A percentile compares a stretch with the other conserved stretches of the same genome.
phyloP scores from a whole-genome alignment of 2,888 invertebrate species.

The Cecidostiba fungosa region DNA sequence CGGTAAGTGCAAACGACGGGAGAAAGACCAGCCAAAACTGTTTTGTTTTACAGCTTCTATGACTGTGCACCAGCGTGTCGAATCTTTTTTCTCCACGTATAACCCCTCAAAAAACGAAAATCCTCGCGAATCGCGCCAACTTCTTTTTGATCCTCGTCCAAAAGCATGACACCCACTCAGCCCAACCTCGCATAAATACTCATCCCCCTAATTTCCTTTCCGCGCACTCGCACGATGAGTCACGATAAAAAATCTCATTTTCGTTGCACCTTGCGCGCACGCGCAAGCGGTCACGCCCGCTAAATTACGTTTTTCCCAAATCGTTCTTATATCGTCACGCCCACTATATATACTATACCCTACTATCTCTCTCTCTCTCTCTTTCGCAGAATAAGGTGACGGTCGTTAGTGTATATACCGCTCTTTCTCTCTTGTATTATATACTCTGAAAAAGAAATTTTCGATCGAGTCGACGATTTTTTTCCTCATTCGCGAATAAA shows the following conservation, averaged over 20 bases:
- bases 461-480: constrained; percentile 21
- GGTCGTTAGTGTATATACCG: not conserved
- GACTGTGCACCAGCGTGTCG: no score
- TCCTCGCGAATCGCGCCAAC: not conserved
- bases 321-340: constrained; percentile 71
- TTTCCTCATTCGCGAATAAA: constrained; percentile 44
- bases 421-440: no score
- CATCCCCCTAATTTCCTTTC: not conserved
- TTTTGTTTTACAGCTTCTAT: no score
- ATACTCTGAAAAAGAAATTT: constrained; percentile 22
- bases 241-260: constrained; percentile 64
- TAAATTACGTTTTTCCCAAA: constrained; percentile 76
- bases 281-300: constrained; percentile 70
- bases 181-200: not conserved
- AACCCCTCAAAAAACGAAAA: not conserved
- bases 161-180: not conserved
- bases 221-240: constrained; percentile 27
- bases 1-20: no score
- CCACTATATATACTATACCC: constrained; percentile 40
- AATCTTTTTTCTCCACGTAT: no score
- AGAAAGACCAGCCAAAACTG: no score
- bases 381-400: constrained; percentile 5
- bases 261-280: constrained; percentile 47
- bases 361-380: constrained; percentile 32
- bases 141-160: not conserved